Percentiles rank a stretch among this genome's conserved stretches.
Conservation (phyloP, 2,113 vertebrate species). For the Pungitius pungitius region DNA sequence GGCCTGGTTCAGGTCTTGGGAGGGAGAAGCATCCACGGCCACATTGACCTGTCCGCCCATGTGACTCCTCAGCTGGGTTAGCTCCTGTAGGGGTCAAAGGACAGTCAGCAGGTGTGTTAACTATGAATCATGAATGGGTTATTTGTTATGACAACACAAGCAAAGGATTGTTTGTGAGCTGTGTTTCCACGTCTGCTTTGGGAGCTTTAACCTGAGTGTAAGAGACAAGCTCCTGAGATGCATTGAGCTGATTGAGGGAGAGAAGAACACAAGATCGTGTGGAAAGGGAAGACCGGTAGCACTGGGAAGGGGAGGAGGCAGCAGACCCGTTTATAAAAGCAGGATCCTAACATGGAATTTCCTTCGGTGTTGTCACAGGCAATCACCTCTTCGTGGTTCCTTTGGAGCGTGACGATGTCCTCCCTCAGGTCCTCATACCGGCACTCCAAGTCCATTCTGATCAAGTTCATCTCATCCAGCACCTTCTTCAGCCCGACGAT, state of each 20-base stretch:
- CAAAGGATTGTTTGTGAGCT: not conserved
- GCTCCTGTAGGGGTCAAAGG: conserved; percentile 61
- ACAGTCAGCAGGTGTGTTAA: not conserved
- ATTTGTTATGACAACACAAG: not conserved
- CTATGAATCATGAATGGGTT: not conserved
- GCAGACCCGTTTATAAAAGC: conserved; percentile 31
- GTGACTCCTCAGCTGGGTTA: conserved; percentile 56
- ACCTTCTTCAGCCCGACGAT: conserved; percentile 63
- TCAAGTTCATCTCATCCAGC: conserved; percentile 72
- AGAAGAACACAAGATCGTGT: conserved; percentile 67
- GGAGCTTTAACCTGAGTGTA: conserved; percentile 4
- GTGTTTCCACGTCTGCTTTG: not conserved
- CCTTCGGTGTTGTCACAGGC: conserved; percentile 29
- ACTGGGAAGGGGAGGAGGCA: conserved; percentile 4
- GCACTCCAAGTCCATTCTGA: conserved; percentile 71
- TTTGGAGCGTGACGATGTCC: conserved; percentile 73
- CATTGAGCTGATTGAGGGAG: conserved; percentile 49
- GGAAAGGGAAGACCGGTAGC: conserved; percentile 6
- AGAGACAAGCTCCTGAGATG: not conserved
- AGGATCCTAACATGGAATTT: conserved; percentile 22
- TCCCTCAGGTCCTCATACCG: conserved; percentile 74
- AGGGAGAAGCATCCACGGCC: conserved; percentile 76
- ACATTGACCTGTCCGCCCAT: conserved; percentile 76
- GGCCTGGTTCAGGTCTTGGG: conserved; percentile 69
- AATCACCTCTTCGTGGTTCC: conserved; percentile 79